Conservation (phyloP, 2,888 invertebrate species). For the Dynastes hyllus region DNA sequence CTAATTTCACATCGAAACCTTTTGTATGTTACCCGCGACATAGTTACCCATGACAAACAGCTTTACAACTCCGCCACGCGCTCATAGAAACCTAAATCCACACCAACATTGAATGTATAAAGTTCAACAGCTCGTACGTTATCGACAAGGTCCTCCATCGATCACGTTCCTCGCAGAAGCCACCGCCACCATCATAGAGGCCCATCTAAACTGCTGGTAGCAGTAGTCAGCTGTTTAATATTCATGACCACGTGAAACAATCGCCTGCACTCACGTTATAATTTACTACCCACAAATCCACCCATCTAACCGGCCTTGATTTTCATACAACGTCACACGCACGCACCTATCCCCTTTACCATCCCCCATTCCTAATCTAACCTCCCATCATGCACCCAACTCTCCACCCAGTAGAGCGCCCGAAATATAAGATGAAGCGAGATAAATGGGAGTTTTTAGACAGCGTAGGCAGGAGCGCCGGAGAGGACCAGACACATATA, state of each 20-base stretch:
- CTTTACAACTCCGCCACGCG: too few species aligned
- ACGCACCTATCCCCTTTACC: background rate
- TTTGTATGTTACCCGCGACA: too few species aligned
- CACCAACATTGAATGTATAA: background rate
- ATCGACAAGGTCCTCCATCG: conserved; percentile 11
- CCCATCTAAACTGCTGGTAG: background rate
- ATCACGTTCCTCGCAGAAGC: background rate
- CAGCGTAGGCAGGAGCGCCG: background rate
- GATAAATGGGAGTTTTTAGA: conserved; percentile 2
- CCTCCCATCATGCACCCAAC: background rate
- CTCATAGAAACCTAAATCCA: too few species aligned
- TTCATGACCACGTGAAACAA: conserved; percentile 49
- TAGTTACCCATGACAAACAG: too few species aligned
- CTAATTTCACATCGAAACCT: too few species aligned
- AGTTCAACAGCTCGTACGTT: conserved; percentile 13
- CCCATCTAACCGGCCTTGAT: background rate
- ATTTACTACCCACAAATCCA: conserved; percentile 20
- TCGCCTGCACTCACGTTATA: conserved; percentile 41
- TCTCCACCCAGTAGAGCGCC: background rate
- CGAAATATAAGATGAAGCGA: conserved; percentile 16
- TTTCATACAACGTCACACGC: conserved; percentile 7
- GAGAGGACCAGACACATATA: conserved; percentile 9
- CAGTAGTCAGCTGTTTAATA: conserved; percentile 43
- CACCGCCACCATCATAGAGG: background rate
- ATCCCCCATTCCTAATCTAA: background rate